phyloP scores from a whole-genome alignment of 2,113 vertebrate genomes.

The Cyanoliseus patagonus region DNA sequence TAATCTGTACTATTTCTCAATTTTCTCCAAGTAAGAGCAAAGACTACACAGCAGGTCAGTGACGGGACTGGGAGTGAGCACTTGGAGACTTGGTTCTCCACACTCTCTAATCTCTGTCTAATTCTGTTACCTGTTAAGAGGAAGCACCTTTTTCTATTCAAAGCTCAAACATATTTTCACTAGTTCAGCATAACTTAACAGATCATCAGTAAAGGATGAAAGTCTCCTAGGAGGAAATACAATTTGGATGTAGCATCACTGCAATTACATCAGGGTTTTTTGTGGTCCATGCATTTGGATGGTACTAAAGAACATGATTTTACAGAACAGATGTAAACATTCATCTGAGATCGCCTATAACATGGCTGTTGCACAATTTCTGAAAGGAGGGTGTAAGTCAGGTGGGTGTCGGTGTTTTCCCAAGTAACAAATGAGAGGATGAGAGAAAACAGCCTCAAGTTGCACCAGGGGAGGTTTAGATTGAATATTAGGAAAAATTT shows the following conservation, averaged over 20 bases:
- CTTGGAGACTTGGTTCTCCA: neutral
- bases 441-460: neutral
- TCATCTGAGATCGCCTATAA: neutral
- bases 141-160: neutral
- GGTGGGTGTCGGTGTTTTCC: accelerated
- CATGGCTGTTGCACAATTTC: neutral
- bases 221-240: neutral
- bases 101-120: neutral
- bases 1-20: neutral
- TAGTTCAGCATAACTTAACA: neutral
- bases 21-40: neutral
- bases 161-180: neutral
- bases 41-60: neutral
- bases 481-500: neutral
- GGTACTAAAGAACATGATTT: neutral
- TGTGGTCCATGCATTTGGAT: neutral
- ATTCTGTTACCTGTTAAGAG: neutral
- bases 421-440: neutral
- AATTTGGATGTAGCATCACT: neutral
- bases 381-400: neutral
- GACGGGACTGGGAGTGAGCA: neutral
- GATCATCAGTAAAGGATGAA: neutral
- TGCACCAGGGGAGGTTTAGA: neutral
- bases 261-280: neutral
- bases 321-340: neutral